phyloP scores from a whole-genome alignment of 2,797 vertebrate species.

The Protosalanx chinensis region DNA sequence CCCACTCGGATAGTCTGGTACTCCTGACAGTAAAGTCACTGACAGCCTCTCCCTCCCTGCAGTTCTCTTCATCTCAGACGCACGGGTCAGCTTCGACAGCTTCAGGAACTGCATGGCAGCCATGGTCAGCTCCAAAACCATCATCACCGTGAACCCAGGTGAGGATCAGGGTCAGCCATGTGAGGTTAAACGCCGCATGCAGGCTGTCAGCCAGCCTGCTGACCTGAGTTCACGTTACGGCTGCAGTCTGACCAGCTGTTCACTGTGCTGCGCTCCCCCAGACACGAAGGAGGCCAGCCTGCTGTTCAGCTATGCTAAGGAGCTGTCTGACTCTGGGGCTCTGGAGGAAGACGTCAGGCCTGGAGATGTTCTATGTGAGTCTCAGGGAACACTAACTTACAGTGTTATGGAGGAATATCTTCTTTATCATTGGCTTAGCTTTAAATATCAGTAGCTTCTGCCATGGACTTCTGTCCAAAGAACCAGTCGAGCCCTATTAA shows the following conservation, averaged over 20 bases:
- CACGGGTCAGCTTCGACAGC: slow-evolving; percentile 90
- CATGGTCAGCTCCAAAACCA: slow-evolving; percentile 88
- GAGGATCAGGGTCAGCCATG: slow-evolving; percentile 42
- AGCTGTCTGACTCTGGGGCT: slow-evolving; percentile 72
- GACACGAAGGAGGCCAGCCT: slow-evolving; percentile 88
- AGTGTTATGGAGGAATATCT: background rate
- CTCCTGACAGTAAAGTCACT: slow-evolving; percentile 30
- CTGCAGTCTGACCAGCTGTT: background rate
- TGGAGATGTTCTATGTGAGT: slow-evolving; percentile 80
- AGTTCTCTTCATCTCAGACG: slow-evolving; percentile 95
- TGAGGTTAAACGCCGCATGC: no score
- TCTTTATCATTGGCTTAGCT: background rate
- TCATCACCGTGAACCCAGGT: slow-evolving; percentile 95
- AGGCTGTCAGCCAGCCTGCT: no score
- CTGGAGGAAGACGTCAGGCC: slow-evolving; percentile 74
- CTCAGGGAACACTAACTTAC: background rate
- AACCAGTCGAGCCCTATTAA: background rate
- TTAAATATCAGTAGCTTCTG: background rate
- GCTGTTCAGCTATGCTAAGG: slow-evolving; percentile 83
- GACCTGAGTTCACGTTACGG: background rate
- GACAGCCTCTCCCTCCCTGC: slow-evolving; percentile 39
- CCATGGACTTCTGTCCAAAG: background rate
- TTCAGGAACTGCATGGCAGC: slow-evolving; percentile 91
- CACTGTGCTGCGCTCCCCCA: slow-evolving; percentile 44
- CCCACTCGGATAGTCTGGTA: slow-evolving; percentile 15